Conservation (phyloP, 2,113 vertebrate species). For the Gambusia affinis region DNA sequence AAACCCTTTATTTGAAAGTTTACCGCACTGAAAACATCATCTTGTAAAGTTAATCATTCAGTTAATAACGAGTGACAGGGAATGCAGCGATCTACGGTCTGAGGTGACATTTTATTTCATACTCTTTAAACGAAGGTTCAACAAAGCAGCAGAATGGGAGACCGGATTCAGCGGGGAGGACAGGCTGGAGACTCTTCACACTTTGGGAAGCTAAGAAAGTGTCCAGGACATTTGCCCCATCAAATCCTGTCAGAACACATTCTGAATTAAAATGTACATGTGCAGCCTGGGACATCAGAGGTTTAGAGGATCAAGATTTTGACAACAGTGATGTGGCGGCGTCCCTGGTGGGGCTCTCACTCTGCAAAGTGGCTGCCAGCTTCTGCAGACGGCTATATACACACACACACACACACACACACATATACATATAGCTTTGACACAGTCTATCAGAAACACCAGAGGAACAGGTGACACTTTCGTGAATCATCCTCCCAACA, state of each 20-base stretch:
- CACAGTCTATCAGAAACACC: constrained; percentile 3
- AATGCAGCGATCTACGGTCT: constrained; percentile 5
- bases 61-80: constrained; percentile 13
- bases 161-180: neutral
- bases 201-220: constrained; percentile 31
- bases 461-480: constrained; percentile 31
- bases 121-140: neutral
- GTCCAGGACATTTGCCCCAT: constrained; percentile 40
- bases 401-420: neutral
- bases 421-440: neutral
- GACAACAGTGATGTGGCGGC: constrained; percentile 51
- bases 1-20: constrained; percentile 22
- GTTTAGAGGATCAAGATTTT: constrained; percentile 42
- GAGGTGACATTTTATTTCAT: constrained; percentile 12
- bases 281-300: constrained; percentile 21
- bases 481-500: constrained; percentile 36
- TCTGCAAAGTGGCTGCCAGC: constrained; percentile 48
- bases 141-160: neutral
- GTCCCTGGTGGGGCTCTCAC: constrained; percentile 58
- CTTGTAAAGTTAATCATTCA: constrained; percentile 10
- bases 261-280: constrained; percentile 50
- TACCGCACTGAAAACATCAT: constrained; percentile 15
- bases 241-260: constrained; percentile 36
- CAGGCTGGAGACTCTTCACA: constrained; percentile 11
- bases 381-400: constrained; percentile 39